These are phyloP conservation scores for Anthonomus grandis DNA, from an alignment of 1,140 invertebrate genomes.

Conservation along the genomic window DNA sequence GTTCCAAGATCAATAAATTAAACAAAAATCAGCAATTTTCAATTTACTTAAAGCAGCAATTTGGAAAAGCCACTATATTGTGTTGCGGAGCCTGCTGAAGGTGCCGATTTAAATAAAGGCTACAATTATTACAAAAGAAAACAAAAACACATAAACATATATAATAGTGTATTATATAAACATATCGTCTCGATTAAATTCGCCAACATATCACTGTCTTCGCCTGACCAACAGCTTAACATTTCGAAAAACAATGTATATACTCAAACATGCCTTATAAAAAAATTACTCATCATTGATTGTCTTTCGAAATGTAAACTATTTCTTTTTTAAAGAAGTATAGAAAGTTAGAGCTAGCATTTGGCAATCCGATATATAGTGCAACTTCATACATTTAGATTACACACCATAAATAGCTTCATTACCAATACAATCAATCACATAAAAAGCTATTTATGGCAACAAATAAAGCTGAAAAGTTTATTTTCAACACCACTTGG, in stretches of 20 bases:
- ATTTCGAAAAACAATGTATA: slow-evolving; percentile 11
- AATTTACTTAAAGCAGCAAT: too few species aligned
- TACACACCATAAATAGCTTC: slow-evolving; percentile 22
- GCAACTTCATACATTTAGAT: slow-evolving; percentile 38
- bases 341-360: slow-evolving; percentile 45
- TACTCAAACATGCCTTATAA: background rate
- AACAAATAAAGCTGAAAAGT: slow-evolving; percentile 41
- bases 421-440: slow-evolving; percentile 3
- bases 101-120: too few species aligned
- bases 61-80: too few species aligned
- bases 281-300: background rate
- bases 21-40: too few species aligned
- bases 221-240: background rate
- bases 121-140: too few species aligned
- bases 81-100: too few species aligned
- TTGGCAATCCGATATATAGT: slow-evolving; percentile 43
- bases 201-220: background rate
- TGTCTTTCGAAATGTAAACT: slow-evolving; percentile 13
- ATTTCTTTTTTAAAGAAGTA: slow-evolving; percentile 38
- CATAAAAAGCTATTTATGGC: slow-evolving; percentile 26
- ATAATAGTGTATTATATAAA: too few species aligned
- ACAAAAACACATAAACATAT: too few species aligned
- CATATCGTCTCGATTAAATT: background rate
- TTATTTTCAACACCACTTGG: slow-evolving; percentile 22
- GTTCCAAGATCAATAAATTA: too few species aligned